phyloP scores from a whole-genome alignment of 2,797 vertebrate species.

The Microchirus variegatus region DNA sequence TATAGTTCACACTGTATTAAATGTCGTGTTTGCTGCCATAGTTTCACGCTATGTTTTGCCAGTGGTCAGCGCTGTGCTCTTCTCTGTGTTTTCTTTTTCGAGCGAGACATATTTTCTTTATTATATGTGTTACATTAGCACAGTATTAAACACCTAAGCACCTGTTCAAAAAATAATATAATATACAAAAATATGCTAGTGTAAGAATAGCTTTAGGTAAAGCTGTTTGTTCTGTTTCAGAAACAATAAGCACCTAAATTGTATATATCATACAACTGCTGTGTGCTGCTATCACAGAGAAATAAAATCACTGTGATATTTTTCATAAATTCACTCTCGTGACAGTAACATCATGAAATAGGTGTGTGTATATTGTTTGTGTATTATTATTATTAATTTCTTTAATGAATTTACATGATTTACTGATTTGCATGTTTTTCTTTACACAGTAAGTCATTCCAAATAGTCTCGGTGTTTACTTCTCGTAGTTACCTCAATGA shows the following conservation, averaged over 20 bases:
- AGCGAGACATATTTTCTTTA: no score
- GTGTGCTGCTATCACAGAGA: no score
- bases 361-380: no score
- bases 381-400: no score
- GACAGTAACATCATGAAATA: no score
- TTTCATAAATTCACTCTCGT: no score
- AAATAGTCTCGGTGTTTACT: slow-evolving; percentile 45
- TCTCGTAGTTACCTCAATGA: slow-evolving; percentile 69
- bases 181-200: neutral
- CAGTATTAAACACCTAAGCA: neutral
- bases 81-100: no score
- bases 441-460: slow-evolving; percentile 14
- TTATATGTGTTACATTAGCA: neutral
- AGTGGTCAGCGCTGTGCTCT: neutral
- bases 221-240: no score
- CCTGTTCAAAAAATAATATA: neutral
- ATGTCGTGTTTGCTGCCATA: neutral
- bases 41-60: neutral
- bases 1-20: neutral
- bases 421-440: neutral
- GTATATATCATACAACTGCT: no score
- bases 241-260: no score
- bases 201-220: neutral
- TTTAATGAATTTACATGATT: neutral
- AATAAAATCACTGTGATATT: no score